These are phyloP conservation scores for Tipula unca DNA, from an alignment of 2,888 invertebrate species.

Conservation along the genomic window DNA sequence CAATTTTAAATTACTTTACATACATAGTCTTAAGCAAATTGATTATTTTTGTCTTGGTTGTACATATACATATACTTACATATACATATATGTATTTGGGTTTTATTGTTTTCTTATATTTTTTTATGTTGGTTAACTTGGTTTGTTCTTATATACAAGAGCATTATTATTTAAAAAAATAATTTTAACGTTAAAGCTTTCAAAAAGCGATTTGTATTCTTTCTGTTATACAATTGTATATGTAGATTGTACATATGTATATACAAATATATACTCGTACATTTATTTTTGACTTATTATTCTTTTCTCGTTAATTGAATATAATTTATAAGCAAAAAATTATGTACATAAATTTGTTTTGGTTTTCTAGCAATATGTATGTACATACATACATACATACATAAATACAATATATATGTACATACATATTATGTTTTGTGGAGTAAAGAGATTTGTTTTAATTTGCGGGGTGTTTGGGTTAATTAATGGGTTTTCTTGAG, in stretches of 20 bases:
- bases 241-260: no score
- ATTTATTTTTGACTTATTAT: background rate
- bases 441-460: background rate
- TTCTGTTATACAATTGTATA: no score
- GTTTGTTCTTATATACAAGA: no score
- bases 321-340: background rate
- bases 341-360: background rate
- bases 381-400: no score
- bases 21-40: no score
- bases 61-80: no score
- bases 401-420: background rate
- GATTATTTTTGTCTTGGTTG: no score
- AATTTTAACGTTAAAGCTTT: background rate
- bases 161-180: background rate
- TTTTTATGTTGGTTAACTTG: no score
- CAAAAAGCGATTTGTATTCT: background rate
- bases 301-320: background rate
- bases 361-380: background rate
- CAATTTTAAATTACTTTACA: background rate
- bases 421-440: background rate
- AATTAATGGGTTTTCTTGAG: background rate
- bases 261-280: background rate
- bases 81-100: no score
- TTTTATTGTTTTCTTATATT: no score
- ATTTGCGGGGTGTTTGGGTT: background rate